These are phyloP conservation scores for Orientallactaga bullata DNA, from an alignment of 2,113 vertebrate genomes.

Conservation along the genomic window DNA sequence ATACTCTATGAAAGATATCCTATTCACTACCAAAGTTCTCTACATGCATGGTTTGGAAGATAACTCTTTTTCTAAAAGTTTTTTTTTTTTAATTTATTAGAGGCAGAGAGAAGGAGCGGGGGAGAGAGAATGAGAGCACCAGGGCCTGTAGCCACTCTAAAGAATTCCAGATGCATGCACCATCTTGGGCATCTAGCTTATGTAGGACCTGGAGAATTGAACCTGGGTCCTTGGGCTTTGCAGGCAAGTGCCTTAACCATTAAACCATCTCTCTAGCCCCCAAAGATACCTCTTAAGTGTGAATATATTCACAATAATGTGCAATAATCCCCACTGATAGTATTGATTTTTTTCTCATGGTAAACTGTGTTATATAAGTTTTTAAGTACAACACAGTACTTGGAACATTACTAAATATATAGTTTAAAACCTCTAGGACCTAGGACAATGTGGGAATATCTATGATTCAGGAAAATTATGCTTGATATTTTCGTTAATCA, in stretches of 20 bases:
- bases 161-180: no score
- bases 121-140: no score
- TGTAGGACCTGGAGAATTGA: no score
- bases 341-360: background rate
- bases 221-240: no score
- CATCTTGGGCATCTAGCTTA: no score
- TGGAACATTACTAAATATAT: background rate
- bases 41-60: background rate
- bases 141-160: no score
- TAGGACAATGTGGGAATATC: background rate
- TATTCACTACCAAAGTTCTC: background rate
- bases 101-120: no score
- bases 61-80: background rate
- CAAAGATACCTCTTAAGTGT: background rate
- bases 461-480: background rate
- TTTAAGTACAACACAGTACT: background rate
- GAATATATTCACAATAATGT: background rate
- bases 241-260: no score
- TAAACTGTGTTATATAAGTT: background rate
- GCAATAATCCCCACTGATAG: background rate
- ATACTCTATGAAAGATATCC: background rate
- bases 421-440: background rate
- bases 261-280: no score
- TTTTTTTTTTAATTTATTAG: no score
- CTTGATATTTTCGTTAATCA: slow-evolving; percentile 46